Base-by-base conservation (phyloP, 2,113 vertebrate species). In the Mustela nigripes region DNA sequence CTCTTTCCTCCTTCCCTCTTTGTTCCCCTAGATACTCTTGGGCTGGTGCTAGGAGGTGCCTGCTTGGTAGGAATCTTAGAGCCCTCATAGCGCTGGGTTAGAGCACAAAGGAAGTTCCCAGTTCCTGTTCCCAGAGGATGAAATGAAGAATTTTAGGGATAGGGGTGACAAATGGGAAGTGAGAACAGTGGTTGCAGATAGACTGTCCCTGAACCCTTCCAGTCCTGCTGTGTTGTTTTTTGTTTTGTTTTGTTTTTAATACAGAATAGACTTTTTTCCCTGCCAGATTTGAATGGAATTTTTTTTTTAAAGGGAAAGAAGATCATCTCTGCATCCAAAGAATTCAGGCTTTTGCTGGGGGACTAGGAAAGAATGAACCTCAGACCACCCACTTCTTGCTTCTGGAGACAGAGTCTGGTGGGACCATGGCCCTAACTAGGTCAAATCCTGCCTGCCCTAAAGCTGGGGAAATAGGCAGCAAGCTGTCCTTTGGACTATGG, bases 311-410 rank as follows among this genome's bases (percentile, higher is more conserved):
- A 90, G 82, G 56, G 26, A 65, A 89, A 93, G 33, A 96, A 93
- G 14, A 97, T 94, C 50, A 83, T 67, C 89, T 89, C 53, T 95
- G 36, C 24, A 83, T 81, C 67, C 78, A 95, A 48, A 85, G 89
- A 91, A 95, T 28, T 78, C 56, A 85, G 63, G 53, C 45, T 96
- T 97, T 67, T 90, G 28, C 79, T 39, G 22, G 11, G 67, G 48
- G 16, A 4, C 8, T 95, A 62, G 45, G 36, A 78, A 89, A 63
- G 36, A 84, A 93, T 62, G 94, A 63, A 12, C 31, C 21, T 84
- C 65, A 63, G 56, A 78, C 58, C 33, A 88, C 63, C 33, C 33
- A 36, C 33, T 85, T 91, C 39, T 91, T 95, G n/a, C n/a, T 90
- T 82, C 36, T 24, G 50, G 36, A 73, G 21, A 28, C 21, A 31